Evolutionary conservation across 2,113 vertebrate genomes (phyloP).

Genomic region (Alethe castanea): DNA sequence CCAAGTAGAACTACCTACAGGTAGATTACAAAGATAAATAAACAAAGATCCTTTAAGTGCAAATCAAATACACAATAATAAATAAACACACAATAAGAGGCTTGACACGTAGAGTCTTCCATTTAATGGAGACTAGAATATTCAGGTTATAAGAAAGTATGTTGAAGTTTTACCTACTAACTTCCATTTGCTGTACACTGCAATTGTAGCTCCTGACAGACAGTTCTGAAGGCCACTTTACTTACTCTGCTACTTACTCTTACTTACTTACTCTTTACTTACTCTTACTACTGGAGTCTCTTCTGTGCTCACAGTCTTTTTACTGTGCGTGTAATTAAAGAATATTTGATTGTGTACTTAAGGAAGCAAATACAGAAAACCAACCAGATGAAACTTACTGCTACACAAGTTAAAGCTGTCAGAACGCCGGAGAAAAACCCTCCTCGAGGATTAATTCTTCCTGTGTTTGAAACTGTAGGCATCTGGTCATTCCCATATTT

Average conservation of each 20-base stretch:
- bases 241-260: background rate
- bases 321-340: background rate
- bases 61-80: background rate
- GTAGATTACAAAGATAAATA: background rate
- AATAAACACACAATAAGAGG: background rate
- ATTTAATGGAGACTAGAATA: background rate
- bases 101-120: background rate
- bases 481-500: slow-evolving; percentile 81
- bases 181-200: background rate
- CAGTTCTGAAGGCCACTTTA: background rate
- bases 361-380: background rate
- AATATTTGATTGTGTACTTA: background rate
- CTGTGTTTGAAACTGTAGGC: slow-evolving; percentile 48
- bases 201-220: background rate
- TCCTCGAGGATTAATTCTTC: slow-evolving; percentile 71
- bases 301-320: background rate
- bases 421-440: slow-evolving; percentile 92
- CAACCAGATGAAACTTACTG: slow-evolving; percentile 76
- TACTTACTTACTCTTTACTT: too few relatives aligned
- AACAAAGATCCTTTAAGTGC: background rate
- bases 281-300: background rate
- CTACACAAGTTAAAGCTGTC: slow-evolving; percentile 85
- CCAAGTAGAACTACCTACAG: slow-evolving; percentile 86
- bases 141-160: background rate
- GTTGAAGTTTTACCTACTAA: background rate